These are phyloP conservation scores for Microdon myrmicae DNA, from an alignment of 2,888 invertebrate species.

Conservation along the genomic window DNA sequence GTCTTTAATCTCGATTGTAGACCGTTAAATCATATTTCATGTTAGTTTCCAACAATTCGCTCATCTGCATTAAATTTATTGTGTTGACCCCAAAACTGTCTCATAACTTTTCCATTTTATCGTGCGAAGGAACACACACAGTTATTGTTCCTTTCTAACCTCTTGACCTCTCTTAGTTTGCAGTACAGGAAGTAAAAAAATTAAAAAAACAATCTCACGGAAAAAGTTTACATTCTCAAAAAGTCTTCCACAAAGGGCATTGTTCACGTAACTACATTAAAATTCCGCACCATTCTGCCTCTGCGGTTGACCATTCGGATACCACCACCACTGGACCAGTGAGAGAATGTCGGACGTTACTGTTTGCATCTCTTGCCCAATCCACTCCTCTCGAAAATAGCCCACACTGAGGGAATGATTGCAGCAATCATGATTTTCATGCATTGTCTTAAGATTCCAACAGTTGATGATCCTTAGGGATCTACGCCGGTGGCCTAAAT, in stretches of 20 bases:
- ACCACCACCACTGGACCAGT: conserved; percentile 2
- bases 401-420: conserved; percentile 36
- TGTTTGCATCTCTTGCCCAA: conserved; percentile 23
- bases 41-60: no score
- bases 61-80: no score
- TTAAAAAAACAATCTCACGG: conserved; percentile 11
- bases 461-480: conserved; percentile 43
- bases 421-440: conserved; percentile 46
- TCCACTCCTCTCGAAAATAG: conserved; percentile 6
- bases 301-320: conserved; percentile 41
- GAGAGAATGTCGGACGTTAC: conserved; percentile 12
- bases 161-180: conserved; percentile 33
- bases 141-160: conserved; percentile 8
- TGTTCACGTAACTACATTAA: conserved; percentile 39
- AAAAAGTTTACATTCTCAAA: no score
- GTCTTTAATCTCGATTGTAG: no score
- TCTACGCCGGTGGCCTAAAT: conserved; percentile 48
- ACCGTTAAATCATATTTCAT: no score
- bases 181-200: conserved; percentile 25
- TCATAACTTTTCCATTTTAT: no score
- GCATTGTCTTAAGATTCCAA: conserved; percentile 50
- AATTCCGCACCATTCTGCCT: conserved; percentile 35
- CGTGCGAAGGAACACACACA: no score
- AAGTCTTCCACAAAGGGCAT: conserved; percentile 39
- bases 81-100: no score